Evolutionary conservation across 2,888 invertebrate species (phyloP).

Genomic region (Pristionchus exspectatus): DNA sequence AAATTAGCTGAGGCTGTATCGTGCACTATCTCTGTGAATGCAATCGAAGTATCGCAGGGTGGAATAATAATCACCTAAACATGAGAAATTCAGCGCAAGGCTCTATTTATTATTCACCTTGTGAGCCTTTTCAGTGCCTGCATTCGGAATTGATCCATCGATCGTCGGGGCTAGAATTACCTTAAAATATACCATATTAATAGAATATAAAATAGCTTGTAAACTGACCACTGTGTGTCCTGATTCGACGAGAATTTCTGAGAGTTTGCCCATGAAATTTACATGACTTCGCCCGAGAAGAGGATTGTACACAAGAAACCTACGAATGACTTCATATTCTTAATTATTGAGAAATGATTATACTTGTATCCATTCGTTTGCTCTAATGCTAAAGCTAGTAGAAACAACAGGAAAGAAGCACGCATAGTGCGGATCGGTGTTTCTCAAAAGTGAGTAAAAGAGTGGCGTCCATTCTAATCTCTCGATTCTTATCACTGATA

Average conservation of each 20-base stretch:
- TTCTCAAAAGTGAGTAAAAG: background rate
- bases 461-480: background rate
- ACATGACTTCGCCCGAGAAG: background rate
- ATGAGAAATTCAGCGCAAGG: background rate
- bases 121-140: background rate
- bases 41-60: background rate
- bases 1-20: background rate
- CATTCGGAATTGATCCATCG: background rate
- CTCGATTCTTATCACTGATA: background rate
- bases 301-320: constrained; percentile 31
- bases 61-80: background rate
- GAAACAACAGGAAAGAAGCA: background rate
- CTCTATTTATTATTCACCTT: background rate
- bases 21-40: background rate
- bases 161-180: background rate
- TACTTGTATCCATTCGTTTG: background rate
- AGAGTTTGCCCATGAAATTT: background rate
- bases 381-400: background rate
- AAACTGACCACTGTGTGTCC: constrained; percentile 4
- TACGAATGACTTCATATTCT: background rate
- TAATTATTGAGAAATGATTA: background rate
- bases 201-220: too few species aligned
- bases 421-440: background rate
- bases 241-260: background rate
- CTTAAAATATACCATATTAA: background rate